A percentile compares a stretch with the other conserved stretches of the same genome.
These are phyloP conservation scores for Thereuonema tuberculata DNA, from an alignment of 1,140 invertebrate genomes.

Conservation along the genomic window DNA sequence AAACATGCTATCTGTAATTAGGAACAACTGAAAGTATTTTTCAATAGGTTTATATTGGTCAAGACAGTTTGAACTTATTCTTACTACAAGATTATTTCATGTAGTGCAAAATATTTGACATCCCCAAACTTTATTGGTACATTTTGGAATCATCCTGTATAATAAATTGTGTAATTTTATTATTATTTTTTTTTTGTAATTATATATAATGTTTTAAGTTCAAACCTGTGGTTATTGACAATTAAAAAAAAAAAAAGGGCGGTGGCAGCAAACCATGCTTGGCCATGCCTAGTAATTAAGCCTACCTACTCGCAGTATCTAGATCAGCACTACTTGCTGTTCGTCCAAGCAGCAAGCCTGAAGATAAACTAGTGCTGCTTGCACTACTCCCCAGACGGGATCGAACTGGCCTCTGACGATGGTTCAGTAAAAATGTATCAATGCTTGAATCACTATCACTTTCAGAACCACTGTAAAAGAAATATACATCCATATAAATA, in stretches of 20 bases:
- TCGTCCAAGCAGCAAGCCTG: slow-evolving; percentile 3
- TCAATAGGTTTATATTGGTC: no score
- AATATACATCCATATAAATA: neutral
- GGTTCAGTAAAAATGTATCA: slow-evolving; percentile 10
- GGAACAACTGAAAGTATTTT: no score
- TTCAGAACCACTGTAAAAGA: slow-evolving; percentile 16
- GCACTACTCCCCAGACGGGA: slow-evolving; percentile 11
- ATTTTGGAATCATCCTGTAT: neutral
- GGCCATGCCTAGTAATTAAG: slow-evolving; percentile 17
- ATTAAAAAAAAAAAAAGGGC: neutral
- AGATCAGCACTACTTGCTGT: slow-evolving; percentile 12
- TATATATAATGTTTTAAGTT: no score
- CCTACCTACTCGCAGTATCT: slow-evolving; percentile 18
- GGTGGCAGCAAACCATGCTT: neutral
- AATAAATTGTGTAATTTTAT: no score
- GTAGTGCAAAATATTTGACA: neutral
- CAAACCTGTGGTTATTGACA: neutral
- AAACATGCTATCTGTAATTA: no score
- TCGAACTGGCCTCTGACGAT: slow-evolving; percentile 7
- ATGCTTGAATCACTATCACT: slow-evolving; percentile 16
- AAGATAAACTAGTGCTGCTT: slow-evolving; percentile 13
- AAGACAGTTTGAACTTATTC: no score
- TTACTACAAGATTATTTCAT: neutral
- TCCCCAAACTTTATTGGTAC: neutral
- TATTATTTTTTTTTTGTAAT: no score